Base-by-base conservation (phyloP, 2,888 invertebrate species). In the Sphecodes monilicornis region DNA sequence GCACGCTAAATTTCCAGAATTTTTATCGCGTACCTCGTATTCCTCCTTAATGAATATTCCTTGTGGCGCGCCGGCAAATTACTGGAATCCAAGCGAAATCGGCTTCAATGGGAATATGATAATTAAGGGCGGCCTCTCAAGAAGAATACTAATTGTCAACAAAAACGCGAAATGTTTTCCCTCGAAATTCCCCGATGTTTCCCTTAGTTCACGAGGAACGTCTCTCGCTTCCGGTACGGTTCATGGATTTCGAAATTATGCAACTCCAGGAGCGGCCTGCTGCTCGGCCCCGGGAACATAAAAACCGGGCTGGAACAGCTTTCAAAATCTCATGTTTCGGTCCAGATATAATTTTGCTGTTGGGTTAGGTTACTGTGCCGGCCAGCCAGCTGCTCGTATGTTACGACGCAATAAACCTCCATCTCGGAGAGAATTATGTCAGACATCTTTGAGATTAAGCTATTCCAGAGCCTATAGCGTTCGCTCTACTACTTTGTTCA, bases 371-470 rank as follows among this genome's bases (percentile, higher is more conserved):
- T 81, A 83, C 80, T 69, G 64, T 66, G 71, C 80, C 87, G 80
- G 57, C 82, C 78, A 85, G 77, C 57, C 86, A 81, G 41, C 70
- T 77, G 87, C 78, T 72, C 86, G 87, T 91, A 90, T 80, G 90
- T 92, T 93, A 93, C 92, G 92, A 91, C 86, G 91, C 91, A 91
- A 93, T 93, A 94, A 93, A 93, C 90, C 90, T 91, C 88, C 87
- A 88, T 90, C 90, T 43, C 87, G 89, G 88, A 89, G 92, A 68
- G 68, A 71, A 91, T 93, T 90, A 90, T 92, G 91, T 89, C 91
- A 91, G 92, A 92, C 91, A 93, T 92, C 91, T 92, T 91, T 86
- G 89, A 91, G 92, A 93, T 94, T 93, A 93, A 91, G 79, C 76
- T 82, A 57, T 76, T 66, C 36, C 71, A 43, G 60, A 4, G 43